Evolutionary conservation across 2,113 vertebrate genomes (phyloP).

Genomic region (Calonectris borealis): DNA sequence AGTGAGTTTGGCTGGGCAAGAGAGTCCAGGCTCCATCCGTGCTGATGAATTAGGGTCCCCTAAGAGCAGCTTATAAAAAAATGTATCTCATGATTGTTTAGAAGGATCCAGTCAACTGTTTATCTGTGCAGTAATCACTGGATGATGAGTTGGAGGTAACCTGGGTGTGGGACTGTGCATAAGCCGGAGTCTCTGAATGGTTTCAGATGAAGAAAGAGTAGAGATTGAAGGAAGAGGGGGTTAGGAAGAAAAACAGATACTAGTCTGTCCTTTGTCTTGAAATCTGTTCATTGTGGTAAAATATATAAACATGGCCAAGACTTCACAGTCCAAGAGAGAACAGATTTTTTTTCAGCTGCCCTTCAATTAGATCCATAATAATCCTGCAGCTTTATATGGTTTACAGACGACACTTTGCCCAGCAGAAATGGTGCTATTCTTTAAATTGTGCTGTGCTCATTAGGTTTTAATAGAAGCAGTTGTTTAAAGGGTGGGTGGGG

Average conservation of each 20-base stretch:
- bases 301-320: constrained; percentile 33
- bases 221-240: constrained; percentile 4
- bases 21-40: neutral
- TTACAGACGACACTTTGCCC: constrained; percentile 48
- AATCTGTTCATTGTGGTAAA: constrained; percentile 62
- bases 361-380: constrained; percentile 59
- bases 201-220: constrained; percentile 33
- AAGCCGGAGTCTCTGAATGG: neutral
- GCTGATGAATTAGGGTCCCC: neutral
- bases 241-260: constrained; percentile 61
- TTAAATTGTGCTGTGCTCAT: constrained; percentile 67
- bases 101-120: constrained; percentile 38
- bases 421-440: constrained; percentile 50
- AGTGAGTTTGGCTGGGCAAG: neutral
- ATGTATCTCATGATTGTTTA: constrained; percentile 22
- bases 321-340: constrained; percentile 1
- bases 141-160: constrained; percentile 26
- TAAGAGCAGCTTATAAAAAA: constrained; percentile 44
- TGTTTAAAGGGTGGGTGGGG: constrained; percentile 66
- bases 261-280: constrained; percentile 55
- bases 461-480: constrained; percentile 77
- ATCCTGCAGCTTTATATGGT: constrained; percentile 57
- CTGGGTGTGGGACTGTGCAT: neutral
- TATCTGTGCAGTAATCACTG: constrained; percentile 28
- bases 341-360: constrained; percentile 29